phyloP scores from a whole-genome alignment of 1,140 invertebrate species.

The Eupeodes corollae region DNA sequence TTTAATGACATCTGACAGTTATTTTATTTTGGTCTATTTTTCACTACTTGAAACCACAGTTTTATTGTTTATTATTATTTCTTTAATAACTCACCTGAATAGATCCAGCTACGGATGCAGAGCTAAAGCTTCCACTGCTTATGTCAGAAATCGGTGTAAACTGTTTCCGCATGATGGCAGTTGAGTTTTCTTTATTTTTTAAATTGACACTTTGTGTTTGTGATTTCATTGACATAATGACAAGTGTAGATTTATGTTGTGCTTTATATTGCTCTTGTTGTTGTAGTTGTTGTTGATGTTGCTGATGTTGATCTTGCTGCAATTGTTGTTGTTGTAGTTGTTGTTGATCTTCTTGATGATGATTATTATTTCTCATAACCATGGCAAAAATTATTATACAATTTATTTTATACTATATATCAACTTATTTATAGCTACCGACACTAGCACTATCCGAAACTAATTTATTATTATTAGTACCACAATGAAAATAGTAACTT shows the following conservation, averaged over 20 bases:
- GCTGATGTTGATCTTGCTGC: neutral
- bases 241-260: conserved; percentile 2
- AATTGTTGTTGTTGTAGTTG: conserved; percentile 8
- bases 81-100: conserved; percentile 34
- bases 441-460: too few relatives aligned
- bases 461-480: too few relatives aligned
- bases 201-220: conserved; percentile 1
- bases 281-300: neutral
- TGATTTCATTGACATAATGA: conserved; percentile 1
- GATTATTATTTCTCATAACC: too few relatives aligned
- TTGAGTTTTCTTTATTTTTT: conserved; percentile 9
- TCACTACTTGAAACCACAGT: too few relatives aligned
- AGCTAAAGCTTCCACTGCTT: conserved; percentile 36
- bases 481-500: too few relatives aligned
- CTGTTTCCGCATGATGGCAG: conserved; percentile 12
- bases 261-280: conserved; percentile 8
- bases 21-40: too few relatives aligned
- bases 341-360: conserved; percentile 3
- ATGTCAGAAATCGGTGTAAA: conserved; percentile 18
- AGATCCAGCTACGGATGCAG: conserved; percentile 34
- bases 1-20: too few relatives aligned
- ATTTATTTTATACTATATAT: too few relatives aligned
- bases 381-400: too few relatives aligned
- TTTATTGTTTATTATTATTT: too few relatives aligned
- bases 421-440: too few relatives aligned